Evolutionary conservation across 2,113 vertebrate species (phyloP), one percentile per base, ranked within the genome.

Genomic region (Cyphotilapia sp.): DNA sequence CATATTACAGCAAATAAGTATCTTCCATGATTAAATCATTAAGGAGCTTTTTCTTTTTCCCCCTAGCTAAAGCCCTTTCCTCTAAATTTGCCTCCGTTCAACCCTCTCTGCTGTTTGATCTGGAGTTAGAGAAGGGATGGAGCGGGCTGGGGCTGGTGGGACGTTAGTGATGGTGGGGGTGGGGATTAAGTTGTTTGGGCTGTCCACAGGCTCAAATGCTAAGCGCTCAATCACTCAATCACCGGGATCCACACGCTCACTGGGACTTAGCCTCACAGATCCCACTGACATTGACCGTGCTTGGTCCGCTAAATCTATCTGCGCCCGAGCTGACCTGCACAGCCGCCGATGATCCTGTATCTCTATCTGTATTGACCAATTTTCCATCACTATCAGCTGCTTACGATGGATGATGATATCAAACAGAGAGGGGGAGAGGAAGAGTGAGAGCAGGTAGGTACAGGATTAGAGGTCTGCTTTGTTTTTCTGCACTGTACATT

Each of bases 11-110:
- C 93, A 93, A 95, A 95, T 93, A 86, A 96, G 93, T 94, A 94
- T 95, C 92, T 95, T 85, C 83, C 49, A 91, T 96, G 95, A 96
- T 97, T 95, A 95, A 95, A 96, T 96, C 95, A 95, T 96, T 96
- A 96, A 96, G 93, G 92, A 95, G 96, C 92, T 95, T 96, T 95
- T 81, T 85, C 80, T 74, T 84, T 89, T 8, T 2, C 87, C 87
- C 80, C 88, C 83, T 6, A 87, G 80, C 80, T 95, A 95, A 96
- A 96, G 85, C 87, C 94, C 90, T 91, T 90, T 91, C 86, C 91
- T 85, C 89, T 89, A 22, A 87, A 93, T 89, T 76, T 88, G 57
- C 80, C 63, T 78, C 56, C 4, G 27, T 33, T 78, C 56, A 63
- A 31, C 82, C 82, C 33, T 47, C 92, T 82, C 56, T 31, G 74